Evolutionary conservation across 1,140 invertebrate genomes (phyloP).

Genomic region (Zaprionus africanus): DNA sequence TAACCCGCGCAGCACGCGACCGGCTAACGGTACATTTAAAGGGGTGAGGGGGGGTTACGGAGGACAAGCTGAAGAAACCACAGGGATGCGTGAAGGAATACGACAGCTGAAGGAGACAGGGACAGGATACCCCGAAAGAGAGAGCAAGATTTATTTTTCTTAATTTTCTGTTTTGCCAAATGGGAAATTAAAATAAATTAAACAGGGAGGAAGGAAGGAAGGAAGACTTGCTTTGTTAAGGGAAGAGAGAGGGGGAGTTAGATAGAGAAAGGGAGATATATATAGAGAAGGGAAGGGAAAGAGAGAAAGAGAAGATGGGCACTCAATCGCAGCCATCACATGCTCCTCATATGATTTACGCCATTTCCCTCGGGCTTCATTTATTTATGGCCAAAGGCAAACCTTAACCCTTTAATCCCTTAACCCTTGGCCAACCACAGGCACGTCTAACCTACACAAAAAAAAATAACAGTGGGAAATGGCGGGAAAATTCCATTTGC

Average conservation of each 20-base stretch:
- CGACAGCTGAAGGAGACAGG: not conserved
- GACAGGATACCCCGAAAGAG: not conserved
- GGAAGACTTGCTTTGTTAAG: not conserved
- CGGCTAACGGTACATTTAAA: constrained; percentile 25
- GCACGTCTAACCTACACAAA: constrained; percentile 53
- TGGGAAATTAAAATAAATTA: constrained; percentile 31
- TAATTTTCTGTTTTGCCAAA: constrained; percentile 18
- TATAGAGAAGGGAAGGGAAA: not conserved
- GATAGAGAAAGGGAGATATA: not conserved
- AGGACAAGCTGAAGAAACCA: constrained; percentile 13
- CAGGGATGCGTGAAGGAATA: constrained; percentile 31
- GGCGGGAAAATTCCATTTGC: constrained; percentile 51
- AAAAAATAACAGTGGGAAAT: not conserved
- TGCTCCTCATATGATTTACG: constrained; percentile 34
- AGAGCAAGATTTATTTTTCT: constrained; percentile 19
- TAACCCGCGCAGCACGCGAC: constrained; percentile 53
- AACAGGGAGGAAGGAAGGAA: not conserved
- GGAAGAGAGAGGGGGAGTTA: not conserved
- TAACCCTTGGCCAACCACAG: constrained; percentile 55
- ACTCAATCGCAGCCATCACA: constrained; percentile 20
- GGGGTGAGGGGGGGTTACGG: not conserved
- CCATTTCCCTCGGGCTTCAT: constrained; percentile 44
- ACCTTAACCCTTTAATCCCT: constrained; percentile 21
- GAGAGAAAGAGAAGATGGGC: not conserved
- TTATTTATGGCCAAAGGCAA: constrained; percentile 66